Evolutionary conservation across 2,113 vertebrate genomes (phyloP), one percentile per base, ranked within the genome.

Genomic region (Phaethon lepturus): DNA sequence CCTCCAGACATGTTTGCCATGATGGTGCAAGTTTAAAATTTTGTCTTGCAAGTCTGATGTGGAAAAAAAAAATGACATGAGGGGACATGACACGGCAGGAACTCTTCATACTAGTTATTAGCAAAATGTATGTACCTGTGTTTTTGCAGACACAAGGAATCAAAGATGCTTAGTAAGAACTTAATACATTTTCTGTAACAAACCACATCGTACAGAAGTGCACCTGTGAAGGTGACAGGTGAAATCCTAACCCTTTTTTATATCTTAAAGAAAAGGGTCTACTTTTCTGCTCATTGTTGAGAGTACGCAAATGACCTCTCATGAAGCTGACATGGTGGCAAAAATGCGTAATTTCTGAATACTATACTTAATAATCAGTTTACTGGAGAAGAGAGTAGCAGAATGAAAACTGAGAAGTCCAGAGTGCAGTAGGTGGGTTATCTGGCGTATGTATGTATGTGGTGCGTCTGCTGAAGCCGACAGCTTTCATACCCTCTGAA

Each of bases 21-120:
- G 28, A 16, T 1, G 1, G 10, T 73, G 25, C 2, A 6, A 85
- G 20, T 69, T 42, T 31, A 56, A 50, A 77, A 13, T 62, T 72
- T 90, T 59, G 22, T 66, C 40, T 94, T 80, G 67, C 67, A 63
- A 96, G 94, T 96, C 97, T 97, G 94, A 93, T 78, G 90, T 93
- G 83, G 95, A 73, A 95, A 95, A 83, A 80, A 11, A 59, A 35
- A 22, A 38, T 31, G 5, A 13, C 17, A 17, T 0, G 2, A 83
- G 33, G 38, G 31, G 22, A 40, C 69, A 44, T n/a, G 50, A 18
- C 28, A 19, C 4, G 16, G 45, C 22, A 75, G 47, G 47, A 79
- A 26, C 12, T 22, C 53, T 7, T 49, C 19, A 23, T 10, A 25
- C 13, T 10, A 35, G 23, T 23, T 81, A 2, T 42, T 19, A 52